These are phyloP conservation scores for Rhynchomys soricoides DNA, from an alignment of 2,113 vertebrate genomes.

Conservation along the genomic window DNA sequence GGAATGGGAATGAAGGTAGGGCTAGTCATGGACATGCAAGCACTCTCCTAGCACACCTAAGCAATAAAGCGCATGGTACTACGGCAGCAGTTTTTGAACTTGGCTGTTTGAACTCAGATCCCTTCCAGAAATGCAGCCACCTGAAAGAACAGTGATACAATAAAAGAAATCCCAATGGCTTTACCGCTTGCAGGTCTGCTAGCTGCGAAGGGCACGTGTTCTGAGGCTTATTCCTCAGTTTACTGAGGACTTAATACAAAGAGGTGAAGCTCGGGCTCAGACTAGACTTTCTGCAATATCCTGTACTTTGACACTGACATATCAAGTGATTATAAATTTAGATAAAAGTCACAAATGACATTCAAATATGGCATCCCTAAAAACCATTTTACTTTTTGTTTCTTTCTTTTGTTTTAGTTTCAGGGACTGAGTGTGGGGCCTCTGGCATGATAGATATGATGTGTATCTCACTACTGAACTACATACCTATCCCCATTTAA, in stretches of 20 bases:
- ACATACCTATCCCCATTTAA: not conserved
- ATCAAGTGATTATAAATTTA: constrained; percentile 37
- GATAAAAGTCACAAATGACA: constrained; percentile 29
- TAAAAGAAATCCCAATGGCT: constrained; percentile 35
- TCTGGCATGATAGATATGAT: not conserved
- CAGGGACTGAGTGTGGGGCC: not conserved
- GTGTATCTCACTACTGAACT: not conserved
- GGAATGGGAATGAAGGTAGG: not conserved
- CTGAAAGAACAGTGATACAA: not conserved
- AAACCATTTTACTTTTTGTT: constrained; percentile 36
- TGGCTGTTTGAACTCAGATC: constrained; percentile 12
- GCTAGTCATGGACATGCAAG: not conserved
- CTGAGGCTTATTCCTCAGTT: not conserved
- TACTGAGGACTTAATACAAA: constrained; percentile 27
- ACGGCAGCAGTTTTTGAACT: constrained; percentile 11
- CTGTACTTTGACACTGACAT: not conserved
- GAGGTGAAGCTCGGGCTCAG: constrained; percentile 15
- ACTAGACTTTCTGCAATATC: constrained; percentile 4
- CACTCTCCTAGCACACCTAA: not conserved
- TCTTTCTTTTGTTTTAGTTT: not conserved
- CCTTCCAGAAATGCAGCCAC: constrained; percentile 21
- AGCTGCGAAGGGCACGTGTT: not conserved
- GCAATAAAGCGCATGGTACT: not conserved
- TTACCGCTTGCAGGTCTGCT: not conserved
- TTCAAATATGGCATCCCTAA: constrained; percentile 26